A percentile compares a stretch with the other conserved stretches of the same genome.
These are phyloP conservation scores for Ctenopoma multispine DNA, from an alignment of 2,797 vertebrate species.

Conservation along the genomic window DNA sequence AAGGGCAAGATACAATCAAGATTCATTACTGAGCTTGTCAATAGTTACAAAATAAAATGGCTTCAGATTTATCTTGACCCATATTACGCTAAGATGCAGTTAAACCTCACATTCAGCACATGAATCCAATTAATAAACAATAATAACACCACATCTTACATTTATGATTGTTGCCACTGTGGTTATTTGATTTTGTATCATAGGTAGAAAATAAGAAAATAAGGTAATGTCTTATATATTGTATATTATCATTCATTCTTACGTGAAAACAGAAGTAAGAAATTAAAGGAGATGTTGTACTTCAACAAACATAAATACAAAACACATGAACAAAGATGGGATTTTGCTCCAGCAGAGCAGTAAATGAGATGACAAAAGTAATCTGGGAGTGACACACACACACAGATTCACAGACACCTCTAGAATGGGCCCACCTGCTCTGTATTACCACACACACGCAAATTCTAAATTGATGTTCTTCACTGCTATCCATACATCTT, in stretches of 20 bases:
- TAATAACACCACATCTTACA: background rate
- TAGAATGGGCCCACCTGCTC: slow-evolving; percentile 15
- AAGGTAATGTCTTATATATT: background rate
- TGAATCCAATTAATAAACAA: background rate
- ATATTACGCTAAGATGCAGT: background rate
- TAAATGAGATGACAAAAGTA: slow-evolving; percentile 61
- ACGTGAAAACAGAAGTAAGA: background rate
- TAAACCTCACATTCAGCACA: background rate
- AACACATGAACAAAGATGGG: background rate
- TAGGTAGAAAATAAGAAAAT: background rate
- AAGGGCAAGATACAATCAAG: background rate
- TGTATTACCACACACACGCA: slow-evolving; percentile 7
- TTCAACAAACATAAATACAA: background rate
- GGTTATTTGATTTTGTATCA: background rate
- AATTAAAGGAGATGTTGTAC: background rate
- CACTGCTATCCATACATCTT: background rate
- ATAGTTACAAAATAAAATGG: background rate
- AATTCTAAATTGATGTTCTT: background rate
- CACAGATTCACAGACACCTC: slow-evolving; percentile 19
- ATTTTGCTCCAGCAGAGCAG: slow-evolving; percentile 28
- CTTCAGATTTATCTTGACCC: background rate
- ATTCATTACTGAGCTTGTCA: too few relatives aligned
- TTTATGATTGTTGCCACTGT: background rate
- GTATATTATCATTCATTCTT: background rate
- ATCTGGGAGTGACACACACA: slow-evolving; percentile 34